Percentiles rank a stretch among this genome's conserved stretches.
Evolutionary conservation across 2,888 invertebrate species (phyloP).

Genomic region (Aspidiotus destructor): DNA sequence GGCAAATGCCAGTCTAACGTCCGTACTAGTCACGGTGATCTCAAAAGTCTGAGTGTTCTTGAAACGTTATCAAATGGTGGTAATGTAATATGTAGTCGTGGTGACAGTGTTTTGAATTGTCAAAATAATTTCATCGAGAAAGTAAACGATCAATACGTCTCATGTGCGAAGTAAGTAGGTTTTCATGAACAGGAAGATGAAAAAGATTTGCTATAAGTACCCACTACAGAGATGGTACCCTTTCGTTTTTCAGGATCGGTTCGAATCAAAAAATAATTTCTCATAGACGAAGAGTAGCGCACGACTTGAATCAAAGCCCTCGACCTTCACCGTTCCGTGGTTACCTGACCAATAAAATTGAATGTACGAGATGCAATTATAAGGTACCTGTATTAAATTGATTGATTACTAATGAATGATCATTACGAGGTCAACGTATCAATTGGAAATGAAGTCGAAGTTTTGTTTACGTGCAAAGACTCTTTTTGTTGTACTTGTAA

Average conservation of each 20-base stretch:
- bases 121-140: neutral
- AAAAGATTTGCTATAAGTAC: too few species aligned
- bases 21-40: slow-evolving; percentile 25
- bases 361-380: slow-evolving; percentile 59
- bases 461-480: too few species aligned
- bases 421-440: too few species aligned
- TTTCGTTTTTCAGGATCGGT: neutral
- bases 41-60: slow-evolving; percentile 6
- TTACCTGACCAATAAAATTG: slow-evolving; percentile 63
- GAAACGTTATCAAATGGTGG: slow-evolving; percentile 15
- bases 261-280: neutral
- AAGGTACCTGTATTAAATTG: slow-evolving; percentile 28
- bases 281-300: slow-evolving; percentile 6
- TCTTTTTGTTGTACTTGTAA: too few species aligned
- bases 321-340: slow-evolving; percentile 61
- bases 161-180: too few species aligned
- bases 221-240: too few species aligned
- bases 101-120: slow-evolving; percentile 6
- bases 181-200: too few species aligned
- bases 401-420: too few species aligned
- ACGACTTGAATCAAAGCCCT: slow-evolving; percentile 41
- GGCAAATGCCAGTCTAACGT: neutral
- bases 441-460: too few species aligned
- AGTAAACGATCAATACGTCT: too few species aligned
- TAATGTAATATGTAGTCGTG: slow-evolving; percentile 35